Percentiles rank a stretch among this genome's conserved stretches.
phyloP scores from a whole-genome alignment of 2,888 invertebrate genomes.

The Agonopterix subpropinquella region DNA sequence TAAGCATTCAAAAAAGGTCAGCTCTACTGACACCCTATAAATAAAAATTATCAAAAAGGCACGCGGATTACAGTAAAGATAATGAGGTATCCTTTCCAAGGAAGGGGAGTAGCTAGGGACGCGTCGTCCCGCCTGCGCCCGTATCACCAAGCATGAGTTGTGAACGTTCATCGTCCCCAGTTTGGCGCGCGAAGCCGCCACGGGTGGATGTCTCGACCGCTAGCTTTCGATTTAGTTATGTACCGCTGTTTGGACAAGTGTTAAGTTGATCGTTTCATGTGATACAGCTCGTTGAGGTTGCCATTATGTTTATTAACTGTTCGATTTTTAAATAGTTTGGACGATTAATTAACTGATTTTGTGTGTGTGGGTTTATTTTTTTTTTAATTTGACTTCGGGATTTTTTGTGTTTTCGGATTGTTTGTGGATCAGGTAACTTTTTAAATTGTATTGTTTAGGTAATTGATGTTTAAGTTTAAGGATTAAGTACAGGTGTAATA shows the following conservation, averaged over 20 bases:
- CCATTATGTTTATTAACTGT: constrained; percentile 69
- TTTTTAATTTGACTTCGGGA: constrained; percentile 32
- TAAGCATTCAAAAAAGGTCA: constrained; percentile 41
- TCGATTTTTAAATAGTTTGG: constrained; percentile 57
- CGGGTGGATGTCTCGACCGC: constrained; percentile 31
- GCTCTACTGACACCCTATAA: constrained; percentile 45
- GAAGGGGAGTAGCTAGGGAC: constrained; percentile 47
- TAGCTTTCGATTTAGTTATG: constrained; percentile 41
- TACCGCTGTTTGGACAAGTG: constrained; percentile 70
- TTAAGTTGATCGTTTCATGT: constrained; percentile 73
- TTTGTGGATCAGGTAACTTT: constrained; percentile 3
- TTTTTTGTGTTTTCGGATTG: constrained; percentile 32
- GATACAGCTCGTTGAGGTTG: constrained; percentile 63
- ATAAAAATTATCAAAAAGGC: constrained; percentile 68
- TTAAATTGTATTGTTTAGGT: not conserved
- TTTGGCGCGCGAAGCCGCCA: constrained; percentile 64
- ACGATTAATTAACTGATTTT: constrained; percentile 14
- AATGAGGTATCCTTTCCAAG: constrained; percentile 68
- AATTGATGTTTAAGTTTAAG: too few relatives aligned
- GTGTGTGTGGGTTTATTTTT: constrained; percentile 33
- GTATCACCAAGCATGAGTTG: constrained; percentile 3
- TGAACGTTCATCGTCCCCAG: constrained; percentile 37
- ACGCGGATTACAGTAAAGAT: constrained; percentile 69
- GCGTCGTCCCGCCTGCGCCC: constrained; percentile 14
- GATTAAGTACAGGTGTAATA: too few relatives aligned